A percentile compares a stretch with the other conserved stretches of the same genome.
phyloP scores from a whole-genome alignment of 2,797 vertebrate genomes.

The Sebastes cheni region DNA sequence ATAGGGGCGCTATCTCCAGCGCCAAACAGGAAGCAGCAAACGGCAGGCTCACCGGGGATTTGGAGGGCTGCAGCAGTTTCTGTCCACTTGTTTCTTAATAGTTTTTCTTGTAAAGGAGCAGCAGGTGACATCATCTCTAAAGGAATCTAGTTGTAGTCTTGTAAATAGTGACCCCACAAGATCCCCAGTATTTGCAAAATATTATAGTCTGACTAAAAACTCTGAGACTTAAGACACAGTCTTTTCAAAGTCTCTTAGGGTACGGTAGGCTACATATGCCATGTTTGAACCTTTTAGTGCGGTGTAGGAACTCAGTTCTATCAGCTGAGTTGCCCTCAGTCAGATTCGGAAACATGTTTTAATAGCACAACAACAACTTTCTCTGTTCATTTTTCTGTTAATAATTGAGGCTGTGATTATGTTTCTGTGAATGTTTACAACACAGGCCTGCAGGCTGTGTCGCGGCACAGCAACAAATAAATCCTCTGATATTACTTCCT shows the following conservation, averaged over 20 bases:
- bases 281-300: background rate
- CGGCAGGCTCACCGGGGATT: too few species aligned
- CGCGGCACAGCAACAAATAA: conserved; percentile 17
- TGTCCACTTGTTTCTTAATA: too few species aligned
- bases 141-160: too few species aligned
- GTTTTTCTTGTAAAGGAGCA: too few species aligned
- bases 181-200: rapidly evolving
- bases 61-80: too few species aligned
- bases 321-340: background rate
- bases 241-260: too few species aligned
- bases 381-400: background rate
- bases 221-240: too few species aligned
- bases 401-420: background rate
- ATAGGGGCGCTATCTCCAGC: too few species aligned
- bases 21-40: too few species aligned
- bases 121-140: too few species aligned
- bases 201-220: too few species aligned
- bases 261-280: background rate
- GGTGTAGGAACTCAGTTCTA: background rate
- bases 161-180: too few species aligned
- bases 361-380: background rate
- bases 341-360: background rate
- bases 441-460: background rate
- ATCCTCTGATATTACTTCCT: conserved; percentile 54
- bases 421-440: conserved; percentile 6